Evolutionary conservation across 2,797 vertebrate genomes (phyloP).

Genomic region (Hydrolagus colliei): DNA sequence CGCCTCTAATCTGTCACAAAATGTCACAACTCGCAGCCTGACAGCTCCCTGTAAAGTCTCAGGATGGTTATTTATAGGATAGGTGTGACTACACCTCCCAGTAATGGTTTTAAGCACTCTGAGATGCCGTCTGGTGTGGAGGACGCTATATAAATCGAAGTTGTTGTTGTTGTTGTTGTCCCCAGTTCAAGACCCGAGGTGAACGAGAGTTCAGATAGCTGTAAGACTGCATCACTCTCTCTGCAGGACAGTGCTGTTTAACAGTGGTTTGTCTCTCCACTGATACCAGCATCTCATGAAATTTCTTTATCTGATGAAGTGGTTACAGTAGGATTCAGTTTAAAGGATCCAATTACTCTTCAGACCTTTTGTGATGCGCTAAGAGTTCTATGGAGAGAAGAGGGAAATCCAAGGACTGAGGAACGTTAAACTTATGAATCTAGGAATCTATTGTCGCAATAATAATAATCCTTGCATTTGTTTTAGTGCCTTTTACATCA

Average conservation of each 20-base stretch:
- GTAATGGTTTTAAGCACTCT: no score
- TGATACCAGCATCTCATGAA: no score
- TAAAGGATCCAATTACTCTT: background rate
- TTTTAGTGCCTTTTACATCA: no score
- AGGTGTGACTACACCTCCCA: background rate
- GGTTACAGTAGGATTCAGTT: background rate
- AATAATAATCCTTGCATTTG: no score
- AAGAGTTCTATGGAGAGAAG: background rate
- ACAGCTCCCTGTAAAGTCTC: no score
- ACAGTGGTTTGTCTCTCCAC: background rate
- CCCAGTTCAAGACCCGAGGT: no score
- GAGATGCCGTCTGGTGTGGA: no score
- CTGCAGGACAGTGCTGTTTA: background rate
- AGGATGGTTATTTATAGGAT: no score
- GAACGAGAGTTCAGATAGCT: slow-evolving; percentile 2
- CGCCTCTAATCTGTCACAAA: no score
- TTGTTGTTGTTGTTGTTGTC: background rate
- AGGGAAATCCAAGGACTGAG: background rate
- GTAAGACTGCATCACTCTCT: background rate
- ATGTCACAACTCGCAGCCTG: no score
- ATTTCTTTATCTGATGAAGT: background rate
- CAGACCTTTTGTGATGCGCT: background rate
- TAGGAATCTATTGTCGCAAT: no score
- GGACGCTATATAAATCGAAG: no score
- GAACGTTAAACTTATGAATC: background rate